phyloP scores from a whole-genome alignment of 92 coral and sea anemone species.

The Zoanthus sociatus region DNA sequence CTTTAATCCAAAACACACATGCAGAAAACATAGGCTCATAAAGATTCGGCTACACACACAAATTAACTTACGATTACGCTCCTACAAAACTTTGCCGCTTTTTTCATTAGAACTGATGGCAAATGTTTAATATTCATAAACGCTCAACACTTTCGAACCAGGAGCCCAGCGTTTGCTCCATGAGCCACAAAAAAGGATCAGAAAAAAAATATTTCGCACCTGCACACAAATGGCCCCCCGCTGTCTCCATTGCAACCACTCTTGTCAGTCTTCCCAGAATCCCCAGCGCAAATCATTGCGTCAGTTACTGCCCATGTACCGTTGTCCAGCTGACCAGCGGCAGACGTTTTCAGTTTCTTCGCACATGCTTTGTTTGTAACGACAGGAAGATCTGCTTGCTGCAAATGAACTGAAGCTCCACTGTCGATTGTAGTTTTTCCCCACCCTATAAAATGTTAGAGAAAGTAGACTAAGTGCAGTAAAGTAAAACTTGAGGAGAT shows the following conservation, averaged over 20 bases:
- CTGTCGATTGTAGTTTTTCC: conserved; percentile 51
- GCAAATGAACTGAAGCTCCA: conserved; percentile 31
- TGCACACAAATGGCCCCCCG: conserved; percentile 67
- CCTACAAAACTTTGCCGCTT: neutral
- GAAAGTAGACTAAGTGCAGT: neutral
- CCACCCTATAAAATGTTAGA: conserved; percentile 41
- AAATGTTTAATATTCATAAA: no score
- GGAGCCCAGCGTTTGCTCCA: no score
- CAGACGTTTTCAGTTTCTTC: conserved; percentile 49
- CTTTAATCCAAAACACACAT: no score
- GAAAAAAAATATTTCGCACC: conserved; percentile 2
- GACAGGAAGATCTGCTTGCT: conserved; percentile 61
- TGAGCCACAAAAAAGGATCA: neutral
- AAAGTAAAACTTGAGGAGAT: no score
- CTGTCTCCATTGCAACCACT: conserved; percentile 67
- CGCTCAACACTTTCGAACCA: no score
- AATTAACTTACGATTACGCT: neutral
- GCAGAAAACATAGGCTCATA: neutral
- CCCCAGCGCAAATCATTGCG: conserved; percentile 66
- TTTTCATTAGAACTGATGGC: neutral
- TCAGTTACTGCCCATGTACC: conserved; percentile 61
- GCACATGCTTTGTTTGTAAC: conserved; percentile 62
- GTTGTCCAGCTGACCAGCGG: conserved; percentile 48
- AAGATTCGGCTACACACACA: neutral
- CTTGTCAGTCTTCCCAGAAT: conserved; percentile 54